Conservation (phyloP, 1,140 invertebrate species). For the Hyles euphorbiae region DNA sequence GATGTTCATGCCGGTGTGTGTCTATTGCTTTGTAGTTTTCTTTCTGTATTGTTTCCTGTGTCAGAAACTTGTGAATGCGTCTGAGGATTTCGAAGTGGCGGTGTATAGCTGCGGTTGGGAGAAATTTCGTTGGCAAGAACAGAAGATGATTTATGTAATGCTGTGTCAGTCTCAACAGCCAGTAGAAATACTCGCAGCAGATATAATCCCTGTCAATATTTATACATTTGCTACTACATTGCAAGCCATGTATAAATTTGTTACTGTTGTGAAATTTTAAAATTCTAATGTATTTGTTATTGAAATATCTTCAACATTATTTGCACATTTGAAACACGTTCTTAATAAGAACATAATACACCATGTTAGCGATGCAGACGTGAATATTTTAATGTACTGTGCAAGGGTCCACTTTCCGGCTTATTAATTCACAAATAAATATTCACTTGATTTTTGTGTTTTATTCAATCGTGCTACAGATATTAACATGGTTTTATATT, state of each 20-base stretch:
- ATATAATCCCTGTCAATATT: constrained; percentile 60
- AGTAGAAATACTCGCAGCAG: constrained; percentile 48
- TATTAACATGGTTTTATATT: no score
- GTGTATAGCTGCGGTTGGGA: constrained; percentile 65
- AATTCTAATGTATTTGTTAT: background rate
- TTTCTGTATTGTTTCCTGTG: constrained; percentile 61
- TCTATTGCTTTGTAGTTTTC: constrained; percentile 53
- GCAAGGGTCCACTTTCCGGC: no score
- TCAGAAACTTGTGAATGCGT: constrained; percentile 48
- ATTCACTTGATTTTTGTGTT: no score
- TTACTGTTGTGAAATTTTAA: constrained; percentile 58
- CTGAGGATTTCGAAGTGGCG: constrained; percentile 42
- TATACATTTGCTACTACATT: constrained; percentile 55
- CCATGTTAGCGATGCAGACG: no score
- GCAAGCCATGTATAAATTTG: constrained; percentile 56
- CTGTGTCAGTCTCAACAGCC: constrained; percentile 46
- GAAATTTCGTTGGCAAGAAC: constrained; percentile 44
- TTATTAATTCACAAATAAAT: no score
- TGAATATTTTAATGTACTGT: no score
- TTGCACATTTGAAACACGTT: background rate
- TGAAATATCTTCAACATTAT: background rate
- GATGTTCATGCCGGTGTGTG: constrained; percentile 38
- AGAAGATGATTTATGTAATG: constrained; percentile 45
- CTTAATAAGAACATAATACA: no score
- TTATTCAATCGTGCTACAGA: no score